Evolutionary conservation across 30 jellyfish, hydroid and myxozoan species (phyloP), one percentile per base, ranked within the genome.

Genomic region (Turritopsis rubra): DNA sequence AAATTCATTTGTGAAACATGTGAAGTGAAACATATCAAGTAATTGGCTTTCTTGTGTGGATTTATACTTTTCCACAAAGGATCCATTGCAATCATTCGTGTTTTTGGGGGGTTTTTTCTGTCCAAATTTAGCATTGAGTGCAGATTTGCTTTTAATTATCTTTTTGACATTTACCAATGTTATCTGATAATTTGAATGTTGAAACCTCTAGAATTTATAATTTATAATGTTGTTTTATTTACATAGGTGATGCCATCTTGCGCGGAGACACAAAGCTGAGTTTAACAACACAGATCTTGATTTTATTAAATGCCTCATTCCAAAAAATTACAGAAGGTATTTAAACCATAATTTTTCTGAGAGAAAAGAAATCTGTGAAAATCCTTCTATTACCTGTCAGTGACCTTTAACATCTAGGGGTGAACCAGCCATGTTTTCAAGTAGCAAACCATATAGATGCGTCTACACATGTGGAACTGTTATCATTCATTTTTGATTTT

Each of bases 401-500:
- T n/a, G n/a, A n/a, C n/a, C 60, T 41, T 41, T 41, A 13, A 41
- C 24, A 19, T 21, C 27, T 0, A 73, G 90, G 85, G 4, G 53
- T 24, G 20, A 66, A 54, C 18, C 83, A 89, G 26, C 53, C 88
- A 16, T 81, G 54, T 21, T 89, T 89, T 71, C 87, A 89, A 83
- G 96, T 83, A 13, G 79, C 82, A 22, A 25, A 29, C 20, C 53
- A 52, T 26, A 84, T 29, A 1, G 89, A 72, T 21, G 77, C 28
- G 7, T n/a, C 30, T 7, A 19, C 28, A 68, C 75, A 41, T 29
- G 88, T 80, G 28, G 73, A 75, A 20, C 87, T 78, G 23, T 26
- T 85, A 28, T 85, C 87, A 7, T 86, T 90, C 52, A 76, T 90
- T 41, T 90, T 85, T 82, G 97, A 90, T 79, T 90, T 90, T 83